Base-by-base conservation (phyloP, 2,113 vertebrate genomes). In the Microtus montanus region DNA sequence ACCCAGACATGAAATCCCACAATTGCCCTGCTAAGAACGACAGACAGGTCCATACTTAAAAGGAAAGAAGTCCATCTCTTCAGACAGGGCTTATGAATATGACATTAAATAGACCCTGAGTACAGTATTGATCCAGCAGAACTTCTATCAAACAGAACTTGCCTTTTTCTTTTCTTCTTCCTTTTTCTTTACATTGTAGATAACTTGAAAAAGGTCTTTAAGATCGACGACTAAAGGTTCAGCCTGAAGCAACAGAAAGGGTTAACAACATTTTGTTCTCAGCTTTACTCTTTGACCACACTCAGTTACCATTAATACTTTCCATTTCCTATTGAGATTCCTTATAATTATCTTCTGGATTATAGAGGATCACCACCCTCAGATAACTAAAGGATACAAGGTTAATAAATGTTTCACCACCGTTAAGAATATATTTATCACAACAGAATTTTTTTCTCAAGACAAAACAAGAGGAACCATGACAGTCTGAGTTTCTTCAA, bases 121-220 rank as follows among this genome's bases (percentile, higher is more conserved):
- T 49, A 77, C 1, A 70, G 61, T 54, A 47, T 66, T 41, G 66
- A 49, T n/a, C 61, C 73, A 79, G 41, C 7, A 86, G 44, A 78
- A 35, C 5, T 4, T 49, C 2, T 89, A 30, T 30, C 28, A 54
- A 49, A 26, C 26, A 71, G 54, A 94, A 97, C 96, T 97, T 96
- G 98, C 99, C 98, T 99, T 99, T 97, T 99, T 98, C 91, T 98
- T 98, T 41, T 99, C 99, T 1, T 98, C 98, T 95, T 99, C 99
- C 41, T 99, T 99, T 97, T 99, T 99, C 98, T 98, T 99, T 97
- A 98, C 95, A 89, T 99, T 99, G 96, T 99, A 99, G 96, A 99
- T 99, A 96, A 99, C 97, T 96, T 99, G 99, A 95, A 99, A 99
- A 47, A 99, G 99, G 95, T 99, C 99, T 97, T 99, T 99, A 85